Base-by-base conservation (phyloP, 2,888 invertebrate genomes). In the Heliconius aoede region DNA sequence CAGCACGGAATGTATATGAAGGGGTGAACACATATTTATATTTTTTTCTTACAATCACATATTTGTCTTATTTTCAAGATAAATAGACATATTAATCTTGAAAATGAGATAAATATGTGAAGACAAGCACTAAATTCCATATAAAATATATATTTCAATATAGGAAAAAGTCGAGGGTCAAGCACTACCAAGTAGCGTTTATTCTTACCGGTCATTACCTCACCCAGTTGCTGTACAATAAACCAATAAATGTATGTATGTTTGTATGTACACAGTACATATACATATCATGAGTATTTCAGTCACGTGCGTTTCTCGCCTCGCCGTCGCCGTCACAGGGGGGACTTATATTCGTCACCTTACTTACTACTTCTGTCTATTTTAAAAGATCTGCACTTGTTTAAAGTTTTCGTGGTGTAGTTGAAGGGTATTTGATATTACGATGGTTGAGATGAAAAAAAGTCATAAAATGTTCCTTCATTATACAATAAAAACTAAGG, bases 261-360 rank as follows among this genome's bases (percentile, higher is more conserved):
- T 64, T 32, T 21, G n/a, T 32, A 32, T 21, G n/a, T 32, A 32
- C 64, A 36, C 40, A 60, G 24, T 65, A 36, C 24, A 40, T 65
- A 15, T 24, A 40, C 7, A 64, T 64, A 7, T 64, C 4, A 58
- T 72, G 18, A 72, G 80, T 73, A 79, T 79, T 72, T 79, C 61
- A 77, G 77, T 80, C 78, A 78, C 81, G 80, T 80, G 79, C 81
- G 77, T 55, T 76, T 79, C 78, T 74, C 78, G 81, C 76, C 78
- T 72, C 76, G 79, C 76, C 78, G 79, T 68, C 74, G 77, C 58
- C 77, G 79, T 73, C 80, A 81, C 79, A 75, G 80, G 81, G 79
- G 77, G 79, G 76, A 77, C 80, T 76, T 32, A 76, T 60, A 71
- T 64, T 74, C 62, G 51, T 75, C 75, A 75, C 69, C 71, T 75